Base-by-base conservation (phyloP, 2,797 vertebrate genomes). In the Avahi laniger region DNA sequence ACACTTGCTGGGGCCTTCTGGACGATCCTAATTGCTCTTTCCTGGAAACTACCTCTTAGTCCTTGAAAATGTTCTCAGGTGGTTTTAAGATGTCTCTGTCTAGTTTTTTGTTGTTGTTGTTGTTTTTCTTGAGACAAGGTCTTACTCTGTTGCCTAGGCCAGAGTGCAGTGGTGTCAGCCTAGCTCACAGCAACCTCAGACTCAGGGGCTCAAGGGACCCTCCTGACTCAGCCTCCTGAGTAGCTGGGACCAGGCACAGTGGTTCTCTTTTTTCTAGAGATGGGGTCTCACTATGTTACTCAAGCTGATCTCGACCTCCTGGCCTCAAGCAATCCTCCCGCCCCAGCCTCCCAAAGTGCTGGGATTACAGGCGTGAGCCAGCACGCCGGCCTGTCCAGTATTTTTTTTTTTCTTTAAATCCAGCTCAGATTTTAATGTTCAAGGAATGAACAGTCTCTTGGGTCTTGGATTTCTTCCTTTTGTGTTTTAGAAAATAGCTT, bases 401-500 rank as follows among this genome's bases (percentile, higher is more conserved):
- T 38, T 63, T 92, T 69, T 81, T 69, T 81, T 65, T 92, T 35
- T 65, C n/a, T 75, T 75, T 22, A 46, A 83, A 41, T 84, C 22
- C 24, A n/a, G 17, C 52, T 92, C 22, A 61, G 83, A 87, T 80
- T 84, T 35, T 41, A 90, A 63, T 65, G 54, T 73, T 79, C 48
- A 72, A 54, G 41, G 52, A 79, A 69, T 65, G 92, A 91, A 33
- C 35, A 35, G 22, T 83, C 88, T 83, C 63, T 92, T 84, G 65
- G 38, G 38, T 65, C 35, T 83, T 59, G 15, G 15, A 35, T 59
- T n/a, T n/a, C 41, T 78, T 41, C n/a, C 80, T 80, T 93, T 91
- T 82, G 52, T 63, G 84, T 96, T 91, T 93, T 38, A 94, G 89
- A 94, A 93, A 97, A 95, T 92, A 87, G 92, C 86, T 96, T 90